Base-by-base conservation (phyloP, 2,797 vertebrate genomes). In the Tragopan temminckii region DNA sequence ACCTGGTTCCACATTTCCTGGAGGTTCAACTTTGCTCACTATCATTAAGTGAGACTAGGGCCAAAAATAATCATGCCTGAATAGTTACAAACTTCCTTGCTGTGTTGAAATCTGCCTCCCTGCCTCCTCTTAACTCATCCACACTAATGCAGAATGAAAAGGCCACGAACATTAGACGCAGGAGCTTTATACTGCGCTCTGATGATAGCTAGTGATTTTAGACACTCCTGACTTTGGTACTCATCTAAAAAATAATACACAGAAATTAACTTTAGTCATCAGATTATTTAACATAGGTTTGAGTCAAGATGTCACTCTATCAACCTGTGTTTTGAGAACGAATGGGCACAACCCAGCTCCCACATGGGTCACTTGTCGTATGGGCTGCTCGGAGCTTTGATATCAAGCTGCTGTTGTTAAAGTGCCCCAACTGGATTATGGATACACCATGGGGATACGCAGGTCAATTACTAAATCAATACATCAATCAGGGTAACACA, bases 391-490 rank as follows among this genome's bases (percentile, higher is more conserved):
- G 45, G 75, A 59, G 12, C 11, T 33, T 43, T 43, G n/a, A 23
- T n/a, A 57, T 31, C 55, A 7, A 5, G 68, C 90, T 91, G 83
- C 61, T 87, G 75, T 27, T 82, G 90, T 89, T 75, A 53, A 85
- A 80, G 87, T 42, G 42, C 42, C 58, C 43, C 67, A 59, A 0
- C 0, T 38, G 55, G 68, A 66, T 67, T 87, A n/a, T 3, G 85
- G 88, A 69, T 82, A 66, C 25, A 55, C 35, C 71, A 12, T 1
- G 25, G 64, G 80, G 68, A 93, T n/a, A 74, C 6, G 29, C 36
- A 74, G 82, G 40, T 85, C 85, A 52, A 55, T 90, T 64, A 77
- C 83, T 71, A 68, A 80, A 90, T 90, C 90, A 77, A 82, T 80
- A 71, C 35, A 89, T 89, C 82, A 81, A 71, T 81, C 59, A 82